Evolutionary conservation across 35 echinoderm and acorn worm genomes (phyloP), one percentile per base, ranked within the genome.

Genomic region (Patiria miniata): DNA sequence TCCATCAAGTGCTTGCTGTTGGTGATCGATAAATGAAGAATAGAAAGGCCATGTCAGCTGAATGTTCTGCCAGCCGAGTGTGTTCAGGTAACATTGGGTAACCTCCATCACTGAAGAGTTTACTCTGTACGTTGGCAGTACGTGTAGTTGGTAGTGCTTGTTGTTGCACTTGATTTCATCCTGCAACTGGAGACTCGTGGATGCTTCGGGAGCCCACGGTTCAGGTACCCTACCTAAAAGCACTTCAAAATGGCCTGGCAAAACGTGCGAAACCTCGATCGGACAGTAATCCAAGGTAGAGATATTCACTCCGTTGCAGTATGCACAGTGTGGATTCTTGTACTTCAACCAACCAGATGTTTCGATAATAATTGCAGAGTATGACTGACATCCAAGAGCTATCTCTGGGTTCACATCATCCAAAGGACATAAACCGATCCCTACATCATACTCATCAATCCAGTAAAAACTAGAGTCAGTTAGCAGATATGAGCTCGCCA

Each of bases 291-390:
- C 39, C 36, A 56, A 18, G 52, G 4, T 39, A 59, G 21, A n/a
- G 19, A 56, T 9, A 18, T 61, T 60, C 14, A 60, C 8, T 39
- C 59, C 59, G 39, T 84, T 84, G 33, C 82, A 84, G 34, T 54
- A 58, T 12, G 53, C 82, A 23, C 82, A 84, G 36, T 84, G 82
- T 3, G 52, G 52, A 84, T 84, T 84, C 59, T 84, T 84, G 39
- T 60, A 84, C 53, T 0, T 60, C 36, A 14, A 37, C 1, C n/a
- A n/a, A n/a, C 55, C 54, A 60, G 26, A 5, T 23, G 18, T 8
- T 7, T 18, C 2, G 5, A 84, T 29, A 36, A 28, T n/a, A n/a
- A n/a, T 32, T 14, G 82, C 28, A 1, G 82, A 55, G 30, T 84
- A 84, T 34, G 65, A 26, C 8, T 34, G 19, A 23, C 65, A 73